Evolutionary conservation across 2,113 vertebrate genomes (phyloP), one percentile per base, ranked within the genome.

Genomic region (Chloropsis cyanopogon): DNA sequence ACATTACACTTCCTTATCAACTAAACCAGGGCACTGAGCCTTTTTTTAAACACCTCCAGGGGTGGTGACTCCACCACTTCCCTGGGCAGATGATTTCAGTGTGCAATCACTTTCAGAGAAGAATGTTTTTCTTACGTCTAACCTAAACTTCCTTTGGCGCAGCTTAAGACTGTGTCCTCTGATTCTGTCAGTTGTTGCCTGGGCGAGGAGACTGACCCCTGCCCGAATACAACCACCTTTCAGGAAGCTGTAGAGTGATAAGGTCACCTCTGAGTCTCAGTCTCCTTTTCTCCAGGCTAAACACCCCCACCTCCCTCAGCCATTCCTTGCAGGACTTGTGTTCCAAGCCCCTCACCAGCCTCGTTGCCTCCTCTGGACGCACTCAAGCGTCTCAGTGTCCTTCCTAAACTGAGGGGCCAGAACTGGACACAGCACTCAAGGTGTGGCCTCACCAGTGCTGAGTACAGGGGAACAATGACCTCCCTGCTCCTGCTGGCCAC

Each of bases 261-360:
- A 59, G 11, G 33, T 35, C 33, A 8, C 54, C 25, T 1, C 53
- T 46, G 53, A 50, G 25, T 11, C 11, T 66, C 33, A 50, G 25
- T 11, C 11, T 66, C 33, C 23, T 47, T 46, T n/a, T 46, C 6
- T n/a, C 42, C 11, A n/a, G 3, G 22, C 42, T 66, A 12, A 18
- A 47, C 33, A 19, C 1, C 11, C 31, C 42, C 44, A 47, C 11
- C 44, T 66, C 16, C 64, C 33, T 66, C 33, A n/a, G 33, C 2
- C 6, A 0, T 2, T 47, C 23, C 2, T 44, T 22, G 42, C 7
- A 42, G 37, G 5, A 0, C 2, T 54, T 54, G 12, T 72, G 12
- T 33, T 72, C 16, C 50, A 10, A 8, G 29, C 21, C 37, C 37
- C 7, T 71, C 37, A 18, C 21, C 66, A 52, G 35, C 66, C 50